These are phyloP conservation scores for Marcusenius ussheri DNA, from an alignment of 2,113 vertebrate genomes.

Conservation along the genomic window DNA sequence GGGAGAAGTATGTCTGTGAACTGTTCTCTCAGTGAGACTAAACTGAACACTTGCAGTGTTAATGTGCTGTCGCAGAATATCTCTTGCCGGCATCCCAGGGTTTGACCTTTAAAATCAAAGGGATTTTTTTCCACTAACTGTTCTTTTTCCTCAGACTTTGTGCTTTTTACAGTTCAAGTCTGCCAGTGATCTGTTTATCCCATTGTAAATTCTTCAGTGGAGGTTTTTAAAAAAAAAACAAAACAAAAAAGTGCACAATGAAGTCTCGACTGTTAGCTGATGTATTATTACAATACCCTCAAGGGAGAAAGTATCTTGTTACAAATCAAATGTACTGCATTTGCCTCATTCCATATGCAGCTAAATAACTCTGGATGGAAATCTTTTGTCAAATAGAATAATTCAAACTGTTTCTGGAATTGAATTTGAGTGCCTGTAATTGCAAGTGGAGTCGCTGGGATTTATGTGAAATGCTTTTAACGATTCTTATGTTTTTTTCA, in stretches of 20 bases:
- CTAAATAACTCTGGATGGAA: slow-evolving; percentile 38
- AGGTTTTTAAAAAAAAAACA: slow-evolving; percentile 1
- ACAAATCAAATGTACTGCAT: slow-evolving; percentile 35
- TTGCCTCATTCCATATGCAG: slow-evolving; percentile 32
- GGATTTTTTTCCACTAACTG: slow-evolving; percentile 27
- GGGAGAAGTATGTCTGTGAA: slow-evolving; percentile 27
- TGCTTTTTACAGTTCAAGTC: slow-evolving; percentile 34
- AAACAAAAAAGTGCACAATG: slow-evolving; percentile 19
- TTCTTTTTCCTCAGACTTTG: slow-evolving; percentile 32
- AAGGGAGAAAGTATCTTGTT: slow-evolving; percentile 32
- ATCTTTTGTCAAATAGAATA: slow-evolving; percentile 34
- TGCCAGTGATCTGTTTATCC: slow-evolving; percentile 35
- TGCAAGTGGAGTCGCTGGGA: slow-evolving; percentile 37
- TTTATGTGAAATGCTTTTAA: slow-evolving; percentile 43
- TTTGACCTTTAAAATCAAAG: slow-evolving; percentile 35
- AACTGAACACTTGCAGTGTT: slow-evolving; percentile 32
- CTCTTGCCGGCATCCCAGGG: not conserved
- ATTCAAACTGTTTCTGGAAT: slow-evolving; percentile 37
- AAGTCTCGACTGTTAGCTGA: slow-evolving; percentile 32
- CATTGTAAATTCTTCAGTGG: slow-evolving; percentile 28
- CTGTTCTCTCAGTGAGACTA: slow-evolving; percentile 30
- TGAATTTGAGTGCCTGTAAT: slow-evolving; percentile 40
- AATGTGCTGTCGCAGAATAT: slow-evolving; percentile 12
- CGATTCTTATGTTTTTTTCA: slow-evolving; percentile 35
- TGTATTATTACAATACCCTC: slow-evolving; percentile 38